These are phyloP conservation scores for Rynchops niger DNA, from an alignment of 2,113 vertebrate species.

Conservation along the genomic window DNA sequence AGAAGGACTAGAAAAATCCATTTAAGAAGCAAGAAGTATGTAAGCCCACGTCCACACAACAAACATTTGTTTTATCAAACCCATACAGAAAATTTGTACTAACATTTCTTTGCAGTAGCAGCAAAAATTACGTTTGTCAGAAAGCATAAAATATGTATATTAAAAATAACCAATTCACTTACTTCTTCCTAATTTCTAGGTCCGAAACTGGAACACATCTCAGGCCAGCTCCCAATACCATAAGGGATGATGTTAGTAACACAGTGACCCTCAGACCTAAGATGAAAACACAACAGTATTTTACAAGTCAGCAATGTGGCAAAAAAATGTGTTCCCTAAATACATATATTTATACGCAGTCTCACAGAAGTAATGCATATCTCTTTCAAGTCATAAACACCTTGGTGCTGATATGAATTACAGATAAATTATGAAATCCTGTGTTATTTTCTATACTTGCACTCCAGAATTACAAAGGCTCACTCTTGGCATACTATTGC, in stretches of 20 bases:
- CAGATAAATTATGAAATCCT: not conserved
- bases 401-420: not conserved
- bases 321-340: not conserved
- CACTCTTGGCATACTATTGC: fast-evolving
- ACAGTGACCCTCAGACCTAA: slow-evolving; percentile 90
- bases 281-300: not conserved
- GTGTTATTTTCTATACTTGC: not conserved
- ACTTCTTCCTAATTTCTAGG: slow-evolving; percentile 84
- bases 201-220: slow-evolving; percentile 87
- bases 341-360: not conserved
- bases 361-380: not conserved
- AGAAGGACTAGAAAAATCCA: not conserved
- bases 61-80: not conserved
- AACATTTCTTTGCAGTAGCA: not conserved
- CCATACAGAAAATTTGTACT: not conserved
- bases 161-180: slow-evolving; percentile 52
- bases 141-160: not conserved
- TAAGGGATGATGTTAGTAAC: slow-evolving; percentile 87
- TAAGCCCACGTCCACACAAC: not conserved
- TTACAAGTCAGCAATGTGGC: not conserved
- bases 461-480: not conserved
- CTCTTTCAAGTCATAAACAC: not conserved
- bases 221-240: slow-evolving; percentile 87
- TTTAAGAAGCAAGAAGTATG: not conserved
- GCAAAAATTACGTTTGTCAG: not conserved